phyloP scores from a whole-genome alignment of 2,888 invertebrate genomes.

The Zhengitettix transpicula region DNA sequence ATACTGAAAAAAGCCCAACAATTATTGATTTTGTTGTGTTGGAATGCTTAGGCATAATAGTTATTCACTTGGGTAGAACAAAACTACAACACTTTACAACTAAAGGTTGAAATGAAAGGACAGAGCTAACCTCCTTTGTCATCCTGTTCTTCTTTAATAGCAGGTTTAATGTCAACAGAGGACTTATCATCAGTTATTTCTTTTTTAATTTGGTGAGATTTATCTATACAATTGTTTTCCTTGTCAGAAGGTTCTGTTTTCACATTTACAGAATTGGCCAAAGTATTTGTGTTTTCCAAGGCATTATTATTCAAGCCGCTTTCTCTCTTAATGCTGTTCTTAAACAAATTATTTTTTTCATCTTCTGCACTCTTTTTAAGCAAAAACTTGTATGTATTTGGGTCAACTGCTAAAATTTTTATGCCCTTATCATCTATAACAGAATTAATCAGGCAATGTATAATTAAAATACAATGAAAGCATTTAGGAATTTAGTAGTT shows the following conservation, averaged over 20 bases:
- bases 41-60: background rate
- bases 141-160: background rate
- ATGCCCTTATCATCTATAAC: slow-evolving; percentile 39
- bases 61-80: background rate
- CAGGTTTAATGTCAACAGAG: background rate
- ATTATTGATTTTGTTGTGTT: no score
- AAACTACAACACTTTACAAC: background rate
- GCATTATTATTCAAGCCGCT: background rate
- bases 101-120: no score
- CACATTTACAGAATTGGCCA: no score
- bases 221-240: no score
- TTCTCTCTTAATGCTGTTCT: background rate
- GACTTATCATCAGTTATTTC: background rate
- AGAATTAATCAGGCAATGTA: background rate
- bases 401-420: slow-evolving; percentile 66
- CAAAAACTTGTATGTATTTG: slow-evolving; percentile 57
- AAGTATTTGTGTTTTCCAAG: no score
- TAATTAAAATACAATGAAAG: background rate
- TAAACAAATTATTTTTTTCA: slow-evolving; percentile 19
- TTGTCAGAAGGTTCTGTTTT: no score
- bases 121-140: background rate
- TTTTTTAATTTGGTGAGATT: no score
- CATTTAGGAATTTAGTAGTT: background rate
- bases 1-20: no score
- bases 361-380: slow-evolving; percentile 36